These are phyloP conservation scores for Lutraria lutraria DNA, from an alignment of 2,888 invertebrate genomes.

Conservation along the genomic window DNA sequence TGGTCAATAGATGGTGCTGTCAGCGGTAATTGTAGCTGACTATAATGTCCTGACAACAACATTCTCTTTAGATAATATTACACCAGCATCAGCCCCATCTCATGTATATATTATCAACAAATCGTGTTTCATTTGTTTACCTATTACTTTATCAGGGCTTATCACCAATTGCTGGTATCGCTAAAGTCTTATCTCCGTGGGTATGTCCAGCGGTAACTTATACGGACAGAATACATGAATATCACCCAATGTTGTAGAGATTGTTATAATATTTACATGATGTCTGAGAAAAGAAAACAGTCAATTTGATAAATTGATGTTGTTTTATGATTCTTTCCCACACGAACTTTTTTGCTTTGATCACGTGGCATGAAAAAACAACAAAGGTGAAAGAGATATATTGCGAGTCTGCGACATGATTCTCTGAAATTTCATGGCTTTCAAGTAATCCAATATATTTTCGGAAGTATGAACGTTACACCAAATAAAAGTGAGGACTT, in stretches of 20 bases:
- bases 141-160: conserved; percentile 25
- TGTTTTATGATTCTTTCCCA: conserved; percentile 12
- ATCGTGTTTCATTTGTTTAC: conserved; percentile 30
- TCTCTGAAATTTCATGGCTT: neutral
- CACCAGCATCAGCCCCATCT: conserved; percentile 31
- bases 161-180: conserved; percentile 14
- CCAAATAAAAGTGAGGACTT: too few relatives aligned
- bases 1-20: conserved; percentile 45
- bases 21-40: conserved; percentile 50
- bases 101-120: conserved; percentile 7
- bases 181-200: conserved; percentile 13
- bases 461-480: neutral
- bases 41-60: conserved; percentile 43
- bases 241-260: conserved; percentile 18
- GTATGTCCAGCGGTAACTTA: conserved; percentile 19
- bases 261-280: conserved; percentile 7
- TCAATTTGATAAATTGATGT: conserved; percentile 30
- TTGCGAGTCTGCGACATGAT: neutral
- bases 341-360: neutral
- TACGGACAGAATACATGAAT: conserved; percentile 20
- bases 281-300: neutral
- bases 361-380: neutral
- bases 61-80: conserved; percentile 56
- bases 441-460: neutral
- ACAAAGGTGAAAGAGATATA: neutral